Base-by-base conservation (phyloP, 2,888 invertebrate genomes). In the Apoda limacodes region DNA sequence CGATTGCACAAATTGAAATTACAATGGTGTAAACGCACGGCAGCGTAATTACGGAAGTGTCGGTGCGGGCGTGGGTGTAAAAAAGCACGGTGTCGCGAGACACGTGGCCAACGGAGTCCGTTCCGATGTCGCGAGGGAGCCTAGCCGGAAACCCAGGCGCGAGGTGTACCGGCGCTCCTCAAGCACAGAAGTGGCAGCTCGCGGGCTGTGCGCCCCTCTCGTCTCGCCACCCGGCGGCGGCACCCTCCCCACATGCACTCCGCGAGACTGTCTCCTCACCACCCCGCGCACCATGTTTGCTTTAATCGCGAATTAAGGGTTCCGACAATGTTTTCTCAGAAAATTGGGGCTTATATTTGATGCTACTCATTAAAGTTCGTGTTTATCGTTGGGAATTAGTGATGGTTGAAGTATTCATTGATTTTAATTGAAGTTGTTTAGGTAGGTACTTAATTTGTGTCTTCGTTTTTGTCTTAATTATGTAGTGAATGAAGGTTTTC, bases 221-320 rank as follows among this genome's bases (percentile, higher is more conserved):
- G 57, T 48, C 50, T 53, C 46, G 47, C 51, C 42, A 50, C 46
- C 52, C 49, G 54, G 50, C 51, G 46, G 44, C 48, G 44, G 54
- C 60, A 60, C 61, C 51, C 57, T 43, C 51, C 49, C 58, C 60
- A 61, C 67, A 70, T 72, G 72, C 74, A 71, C 74, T 69, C 67
- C 67, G 65, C 63, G 65, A 65, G 66, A 76, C 65, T 71, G 68
- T 65, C 70, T 76, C 76, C 72, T 64, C 68, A 60, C 71, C 69
- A 64, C 76, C 75, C 75, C 70, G 72, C 71, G 61, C 65, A 71
- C 75, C 71, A 71, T 76, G 71, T 72, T 78, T 72, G 75, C 71
- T 69, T 76, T 76, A 76, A 78, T 75, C 75, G 74, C 74, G 65
- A 78, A 76, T 76, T 76, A 78, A 75, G 71, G 66, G 67, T 66